phyloP scores from a whole-genome alignment of 2,797 vertebrate genomes.

The Spea hammondii region DNA sequence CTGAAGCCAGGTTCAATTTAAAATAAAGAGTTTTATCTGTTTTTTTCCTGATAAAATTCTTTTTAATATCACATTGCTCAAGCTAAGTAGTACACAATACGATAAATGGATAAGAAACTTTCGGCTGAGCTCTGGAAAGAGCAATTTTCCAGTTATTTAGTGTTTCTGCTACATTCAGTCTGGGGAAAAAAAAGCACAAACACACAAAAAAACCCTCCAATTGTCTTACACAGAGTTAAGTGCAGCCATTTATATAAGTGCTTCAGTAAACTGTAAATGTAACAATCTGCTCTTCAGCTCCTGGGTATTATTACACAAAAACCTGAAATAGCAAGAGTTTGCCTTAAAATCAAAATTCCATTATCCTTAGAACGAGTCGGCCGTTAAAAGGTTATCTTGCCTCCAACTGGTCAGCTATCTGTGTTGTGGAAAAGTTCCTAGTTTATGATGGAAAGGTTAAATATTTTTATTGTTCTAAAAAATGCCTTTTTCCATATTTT shows the following conservation, averaged over 20 bases:
- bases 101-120: neutral
- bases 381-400: neutral
- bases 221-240: slow-evolving; percentile 4
- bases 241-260: slow-evolving; percentile 18
- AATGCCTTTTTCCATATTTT: too few species aligned
- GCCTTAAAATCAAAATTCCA: neutral
- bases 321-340: neutral
- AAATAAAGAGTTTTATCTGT: too few species aligned
- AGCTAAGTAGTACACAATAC: too few species aligned
- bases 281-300: slow-evolving; percentile 7
- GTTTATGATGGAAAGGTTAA: neutral
- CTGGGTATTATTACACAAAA: neutral
- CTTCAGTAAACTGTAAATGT: slow-evolving; percentile 1
- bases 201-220: neutral
- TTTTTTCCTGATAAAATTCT: too few species aligned
- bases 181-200: neutral
- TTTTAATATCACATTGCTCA: too few species aligned
- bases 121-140: neutral
- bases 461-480: too few species aligned
- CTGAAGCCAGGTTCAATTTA: too few species aligned
- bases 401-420: neutral
- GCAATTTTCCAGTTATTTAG: neutral
- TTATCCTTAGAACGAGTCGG: neutral
- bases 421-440: neutral
- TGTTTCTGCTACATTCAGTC: neutral